Conservation (phyloP, 2,888 invertebrate species). For the Acleris emargana region DNA sequence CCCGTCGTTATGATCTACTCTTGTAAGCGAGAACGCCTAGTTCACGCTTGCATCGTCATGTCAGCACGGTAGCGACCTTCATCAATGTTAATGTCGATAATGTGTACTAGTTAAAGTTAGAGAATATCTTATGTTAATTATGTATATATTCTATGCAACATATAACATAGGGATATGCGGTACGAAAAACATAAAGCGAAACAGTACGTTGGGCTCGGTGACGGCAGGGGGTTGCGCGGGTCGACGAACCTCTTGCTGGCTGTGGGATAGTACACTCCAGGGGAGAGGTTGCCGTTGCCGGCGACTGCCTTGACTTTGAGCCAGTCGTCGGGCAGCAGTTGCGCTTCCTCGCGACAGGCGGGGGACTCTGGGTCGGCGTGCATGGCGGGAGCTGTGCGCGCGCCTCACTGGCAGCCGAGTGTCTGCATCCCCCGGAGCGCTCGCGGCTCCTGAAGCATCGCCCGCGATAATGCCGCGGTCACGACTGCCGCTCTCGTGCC, state of each 20-base stretch:
- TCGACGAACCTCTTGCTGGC: conserved; percentile 80
- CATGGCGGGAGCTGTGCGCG: conserved; percentile 62
- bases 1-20: conserved; percentile 52
- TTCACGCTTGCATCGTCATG: conserved; percentile 65
- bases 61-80: conserved; percentile 63
- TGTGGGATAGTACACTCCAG: conserved; percentile 79
- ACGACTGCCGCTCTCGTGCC: conserved; percentile 74
- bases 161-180: conserved; percentile 44
- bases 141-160: conserved; percentile 36
- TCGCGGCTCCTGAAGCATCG: conserved; percentile 76
- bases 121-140: conserved; percentile 43
- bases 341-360: conserved; percentile 74
- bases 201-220: conserved; percentile 73
- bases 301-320: conserved; percentile 74
- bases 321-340: conserved; percentile 79
- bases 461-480: conserved; percentile 80
- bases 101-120: conserved; percentile 54
- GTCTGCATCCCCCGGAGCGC: conserved; percentile 67
- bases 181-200: conserved; percentile 68
- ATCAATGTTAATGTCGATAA: conserved; percentile 72
- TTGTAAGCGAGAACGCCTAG: conserved; percentile 66
- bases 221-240: conserved; percentile 65
- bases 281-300: conserved; percentile 76
- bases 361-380: conserved; percentile 79
- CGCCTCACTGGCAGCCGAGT: conserved; percentile 59